A percentile compares a stretch with the other conserved stretches of the same genome.
Evolutionary conservation across 2,797 vertebrate genomes (phyloP).

Genomic region (Allobates femoralis): DNA sequence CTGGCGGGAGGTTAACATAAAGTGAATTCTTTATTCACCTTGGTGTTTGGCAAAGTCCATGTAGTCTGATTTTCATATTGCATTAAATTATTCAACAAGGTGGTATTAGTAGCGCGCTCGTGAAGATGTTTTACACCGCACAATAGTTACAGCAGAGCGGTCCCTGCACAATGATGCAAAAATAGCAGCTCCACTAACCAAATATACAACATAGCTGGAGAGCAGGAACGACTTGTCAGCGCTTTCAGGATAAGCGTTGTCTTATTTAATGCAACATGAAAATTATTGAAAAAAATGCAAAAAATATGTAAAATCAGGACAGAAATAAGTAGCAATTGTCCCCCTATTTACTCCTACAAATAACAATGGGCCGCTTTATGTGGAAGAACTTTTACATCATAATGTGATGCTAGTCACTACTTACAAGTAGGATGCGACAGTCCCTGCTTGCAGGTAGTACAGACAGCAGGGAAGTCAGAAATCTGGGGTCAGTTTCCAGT

Average conservation of each 20-base stretch:
- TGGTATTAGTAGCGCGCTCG: slow-evolving; percentile 66
- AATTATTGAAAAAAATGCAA: neutral
- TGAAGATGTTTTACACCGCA: slow-evolving; percentile 66
- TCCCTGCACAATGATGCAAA: neutral
- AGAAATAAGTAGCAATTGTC: neutral
- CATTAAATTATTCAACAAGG: slow-evolving; percentile 74
- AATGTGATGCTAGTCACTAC: too few species aligned
- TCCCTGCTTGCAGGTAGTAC: too few species aligned
- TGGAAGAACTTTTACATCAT: too few species aligned
- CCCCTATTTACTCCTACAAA: too few species aligned
- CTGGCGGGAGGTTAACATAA: slow-evolving; percentile 42
- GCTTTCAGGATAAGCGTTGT: neutral
- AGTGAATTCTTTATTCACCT: slow-evolving; percentile 71
- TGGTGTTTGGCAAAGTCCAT: slow-evolving; percentile 66
- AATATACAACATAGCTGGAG: neutral
- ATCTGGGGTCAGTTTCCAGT: too few species aligned
- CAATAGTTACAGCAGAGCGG: slow-evolving; percentile 63
- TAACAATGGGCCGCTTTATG: too few species aligned
- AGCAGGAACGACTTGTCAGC: neutral
- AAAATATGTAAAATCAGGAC: neutral
- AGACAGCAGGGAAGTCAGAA: too few species aligned
- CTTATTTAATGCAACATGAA: neutral
- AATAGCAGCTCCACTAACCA: neutral
- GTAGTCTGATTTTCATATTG: slow-evolving; percentile 70
- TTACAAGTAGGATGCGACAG: too few species aligned